phyloP scores from a whole-genome alignment of 2,888 invertebrate genomes.

The Eurytoma adleriae region DNA sequence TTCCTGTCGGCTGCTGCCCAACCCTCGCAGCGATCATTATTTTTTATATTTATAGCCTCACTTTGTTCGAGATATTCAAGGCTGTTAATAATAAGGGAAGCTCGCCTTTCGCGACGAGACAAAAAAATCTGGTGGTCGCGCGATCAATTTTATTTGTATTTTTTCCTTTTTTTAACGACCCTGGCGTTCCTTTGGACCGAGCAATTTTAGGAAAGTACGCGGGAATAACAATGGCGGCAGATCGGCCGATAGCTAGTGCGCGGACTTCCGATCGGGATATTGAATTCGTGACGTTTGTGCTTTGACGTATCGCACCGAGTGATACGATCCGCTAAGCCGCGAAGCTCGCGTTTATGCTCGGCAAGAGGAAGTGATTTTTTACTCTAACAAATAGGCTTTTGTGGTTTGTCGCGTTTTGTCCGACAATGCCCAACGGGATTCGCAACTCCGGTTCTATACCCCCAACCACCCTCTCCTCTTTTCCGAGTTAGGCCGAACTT shows the following conservation, averaged over 20 bases:
- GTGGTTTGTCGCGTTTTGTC: constrained; percentile 69
- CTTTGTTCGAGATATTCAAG: background rate
- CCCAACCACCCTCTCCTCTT: too few species aligned
- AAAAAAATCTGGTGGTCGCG: too few species aligned
- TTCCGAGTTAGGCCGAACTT: background rate
- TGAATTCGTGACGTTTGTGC: constrained; percentile 75
- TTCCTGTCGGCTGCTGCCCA: background rate
- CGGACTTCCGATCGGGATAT: constrained; percentile 71
- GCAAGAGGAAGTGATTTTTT: constrained; percentile 72
- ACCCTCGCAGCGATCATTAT: constrained; percentile 26
- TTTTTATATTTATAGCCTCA: constrained; percentile 37
- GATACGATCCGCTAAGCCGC: constrained; percentile 67
- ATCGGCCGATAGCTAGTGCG: constrained; percentile 17
- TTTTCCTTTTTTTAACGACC: background rate
- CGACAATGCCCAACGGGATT: constrained; percentile 27
- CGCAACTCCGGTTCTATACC: constrained; percentile 25
- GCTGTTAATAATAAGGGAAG: background rate
- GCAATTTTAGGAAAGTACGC: constrained; percentile 46
- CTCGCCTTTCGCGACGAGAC: background rate
- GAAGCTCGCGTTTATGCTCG: constrained; percentile 57
- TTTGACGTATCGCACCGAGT: constrained; percentile 68
- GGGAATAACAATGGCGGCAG: constrained; percentile 50
- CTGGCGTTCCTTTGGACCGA: background rate
- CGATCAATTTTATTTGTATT: too few species aligned
- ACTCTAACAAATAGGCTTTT: constrained; percentile 73